phyloP scores from a whole-genome alignment of 35 echinoderm and acorn worm genomes.

The Lytechinus variegatus region DNA sequence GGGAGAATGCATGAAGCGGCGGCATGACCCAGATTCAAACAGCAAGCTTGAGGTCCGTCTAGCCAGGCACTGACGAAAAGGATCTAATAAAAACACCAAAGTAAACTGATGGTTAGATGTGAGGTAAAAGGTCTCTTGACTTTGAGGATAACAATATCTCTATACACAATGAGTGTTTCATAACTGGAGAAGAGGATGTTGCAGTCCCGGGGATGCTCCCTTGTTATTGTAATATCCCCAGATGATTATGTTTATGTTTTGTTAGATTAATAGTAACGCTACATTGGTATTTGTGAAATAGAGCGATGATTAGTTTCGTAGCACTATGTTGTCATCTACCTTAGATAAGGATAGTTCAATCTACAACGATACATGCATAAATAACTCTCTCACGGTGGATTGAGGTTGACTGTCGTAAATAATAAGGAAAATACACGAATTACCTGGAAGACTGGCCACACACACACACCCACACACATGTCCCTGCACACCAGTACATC shows the following conservation, averaged over 20 bases:
- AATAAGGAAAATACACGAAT: no score
- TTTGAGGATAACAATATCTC: background rate
- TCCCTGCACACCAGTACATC: no score
- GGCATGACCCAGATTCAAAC: background rate
- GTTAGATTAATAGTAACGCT: background rate
- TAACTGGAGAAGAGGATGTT: background rate
- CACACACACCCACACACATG: no score
- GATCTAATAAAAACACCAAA: background rate
- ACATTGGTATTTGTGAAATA: background rate
- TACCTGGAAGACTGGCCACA: no score
- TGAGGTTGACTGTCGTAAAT: no score
- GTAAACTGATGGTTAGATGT: background rate
- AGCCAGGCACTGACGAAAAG: background rate
- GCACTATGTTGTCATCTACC: slow-evolving; percentile 10
- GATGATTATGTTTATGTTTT: background rate
- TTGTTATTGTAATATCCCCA: background rate
- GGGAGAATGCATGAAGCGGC: background rate
- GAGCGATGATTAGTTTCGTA: background rate
- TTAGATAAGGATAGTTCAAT: background rate
- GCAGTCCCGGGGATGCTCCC: background rate
- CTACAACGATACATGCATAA: no score
- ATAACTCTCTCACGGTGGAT: no score
- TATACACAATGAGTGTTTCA: background rate
- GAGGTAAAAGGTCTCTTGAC: background rate
- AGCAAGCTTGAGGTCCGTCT: background rate